Percentiles rank a stretch among this genome's conserved stretches.
Conservation (phyloP, 2,113 vertebrate species). For the Albula glossodonta region DNA sequence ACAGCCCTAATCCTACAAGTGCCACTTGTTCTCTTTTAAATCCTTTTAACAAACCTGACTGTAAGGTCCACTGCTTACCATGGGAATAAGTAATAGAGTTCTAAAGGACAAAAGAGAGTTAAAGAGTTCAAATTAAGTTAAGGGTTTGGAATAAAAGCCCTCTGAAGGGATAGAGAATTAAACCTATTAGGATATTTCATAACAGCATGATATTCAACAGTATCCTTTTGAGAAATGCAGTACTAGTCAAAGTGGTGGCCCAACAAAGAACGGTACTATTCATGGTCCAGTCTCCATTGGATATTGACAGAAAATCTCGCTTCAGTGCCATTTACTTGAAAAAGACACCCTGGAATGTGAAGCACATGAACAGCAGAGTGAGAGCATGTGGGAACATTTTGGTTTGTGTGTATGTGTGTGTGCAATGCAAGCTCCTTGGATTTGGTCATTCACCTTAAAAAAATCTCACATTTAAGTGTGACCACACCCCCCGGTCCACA, state of each 20-base stretch:
- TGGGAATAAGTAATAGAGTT: background rate
- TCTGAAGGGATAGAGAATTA: background rate
- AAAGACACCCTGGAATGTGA: background rate
- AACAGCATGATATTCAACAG: background rate
- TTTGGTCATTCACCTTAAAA: too few relatives aligned
- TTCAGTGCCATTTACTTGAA: background rate
- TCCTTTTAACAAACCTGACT: background rate
- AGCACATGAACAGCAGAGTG: background rate
- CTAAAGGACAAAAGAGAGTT: background rate
- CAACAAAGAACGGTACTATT: background rate
- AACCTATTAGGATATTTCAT: background rate
- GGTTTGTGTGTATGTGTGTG: too few relatives aligned
- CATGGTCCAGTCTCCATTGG: background rate
- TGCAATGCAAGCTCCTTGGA: too few relatives aligned
- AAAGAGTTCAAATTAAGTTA: background rate
- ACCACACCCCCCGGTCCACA: too few relatives aligned
- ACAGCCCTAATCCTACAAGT: background rate
- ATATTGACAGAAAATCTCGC: too few relatives aligned
- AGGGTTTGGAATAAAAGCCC: background rate
- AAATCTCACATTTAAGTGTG: too few relatives aligned
- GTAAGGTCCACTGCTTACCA: background rate
- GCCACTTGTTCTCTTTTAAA: background rate
- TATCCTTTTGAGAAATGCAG: background rate
- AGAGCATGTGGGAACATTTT: too few relatives aligned
- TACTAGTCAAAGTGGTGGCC: background rate